A percentile compares a stretch with the other conserved stretches of the same genome.
Conservation (phyloP, 2,113 vertebrate species). For the Bubo blakistoni region DNA sequence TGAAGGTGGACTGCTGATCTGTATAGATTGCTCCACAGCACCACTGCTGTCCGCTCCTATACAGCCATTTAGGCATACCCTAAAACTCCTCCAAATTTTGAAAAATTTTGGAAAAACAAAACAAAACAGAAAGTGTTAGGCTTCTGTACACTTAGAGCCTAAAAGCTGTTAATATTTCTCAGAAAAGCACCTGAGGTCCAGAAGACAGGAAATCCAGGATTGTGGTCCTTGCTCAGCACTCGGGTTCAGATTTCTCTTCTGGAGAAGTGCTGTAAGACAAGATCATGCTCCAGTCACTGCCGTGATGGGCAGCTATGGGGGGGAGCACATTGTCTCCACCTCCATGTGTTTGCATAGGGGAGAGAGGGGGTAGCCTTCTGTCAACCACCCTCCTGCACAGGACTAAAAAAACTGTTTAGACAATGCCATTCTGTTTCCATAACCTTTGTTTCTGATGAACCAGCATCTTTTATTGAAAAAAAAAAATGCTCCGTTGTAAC, state of each 20-base stretch:
- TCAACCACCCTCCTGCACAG: rapidly evolving
- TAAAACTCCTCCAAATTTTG: background rate
- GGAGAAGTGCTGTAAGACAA: background rate
- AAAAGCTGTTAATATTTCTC: background rate
- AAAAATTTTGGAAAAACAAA: background rate
- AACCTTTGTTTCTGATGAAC: conserved; percentile 9
- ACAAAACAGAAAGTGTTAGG: background rate
- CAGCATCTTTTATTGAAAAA: background rate
- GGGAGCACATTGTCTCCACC: background rate
- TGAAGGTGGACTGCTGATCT: background rate
- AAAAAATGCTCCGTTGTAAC: background rate
- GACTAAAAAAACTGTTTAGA: background rate
- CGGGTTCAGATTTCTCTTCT: background rate
- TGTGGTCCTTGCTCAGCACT: background rate
- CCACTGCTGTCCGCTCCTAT: background rate
- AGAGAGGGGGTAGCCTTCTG: background rate
- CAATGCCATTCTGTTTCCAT: background rate
- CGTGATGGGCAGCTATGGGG: background rate
- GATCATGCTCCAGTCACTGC: background rate
- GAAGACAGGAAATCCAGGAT: background rate
- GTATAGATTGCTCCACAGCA: background rate
- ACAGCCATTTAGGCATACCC: background rate
- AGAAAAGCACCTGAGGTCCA: background rate
- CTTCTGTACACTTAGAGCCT: background rate
- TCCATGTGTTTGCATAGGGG: background rate